Evolutionary conservation across 2,797 vertebrate genomes (phyloP), one percentile per base, ranked within the genome.

Genomic region (Galagoides demidoff): DNA sequence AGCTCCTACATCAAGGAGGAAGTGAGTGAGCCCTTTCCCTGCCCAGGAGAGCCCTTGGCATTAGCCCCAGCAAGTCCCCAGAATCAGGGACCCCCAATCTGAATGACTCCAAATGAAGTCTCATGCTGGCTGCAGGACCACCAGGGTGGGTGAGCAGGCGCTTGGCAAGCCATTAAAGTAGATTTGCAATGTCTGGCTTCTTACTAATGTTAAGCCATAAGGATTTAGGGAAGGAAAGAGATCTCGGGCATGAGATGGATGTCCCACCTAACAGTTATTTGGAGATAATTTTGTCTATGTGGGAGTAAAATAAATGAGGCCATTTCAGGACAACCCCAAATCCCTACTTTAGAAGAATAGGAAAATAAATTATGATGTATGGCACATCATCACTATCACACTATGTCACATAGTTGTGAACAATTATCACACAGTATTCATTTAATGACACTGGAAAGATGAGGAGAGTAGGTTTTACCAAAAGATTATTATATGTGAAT

Each of bases 301-400:
- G 87, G 81, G 73, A 90, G 81, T 34, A 34, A 93, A 87, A 73
- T 61, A 74, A 93, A 87, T 13, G 77, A 90, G 88, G 90, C 57
- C 85, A 76, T 77, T 92, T 90, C 86, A 93, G 86, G 89, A 94
- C 22, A 90, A 70, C 37, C 43, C 59, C 12, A n/a, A 79, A 66
- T 52, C 63, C 89, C 61, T 14, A 25, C 82, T 93, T 95, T 14
- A 85, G 83, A 52, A 77, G 79, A 59, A 43, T n/a, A n/a, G 85
- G 37, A 49, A 43, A 63, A 63, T 43, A 57, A 92, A 74, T 3
- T 39, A 64, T 1, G 20, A 43, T 25, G 20, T 22, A 31, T 43
- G 90, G 31, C 16, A 52, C 49, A 52, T 52, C 49, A 52, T 52
- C 49, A 52, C 49, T 52, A 52, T 52, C 49, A 52, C 49, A 52